These are phyloP conservation scores for Malurus splendens DNA, from an alignment of 2,797 vertebrate genomes.

Conservation along the genomic window DNA sequence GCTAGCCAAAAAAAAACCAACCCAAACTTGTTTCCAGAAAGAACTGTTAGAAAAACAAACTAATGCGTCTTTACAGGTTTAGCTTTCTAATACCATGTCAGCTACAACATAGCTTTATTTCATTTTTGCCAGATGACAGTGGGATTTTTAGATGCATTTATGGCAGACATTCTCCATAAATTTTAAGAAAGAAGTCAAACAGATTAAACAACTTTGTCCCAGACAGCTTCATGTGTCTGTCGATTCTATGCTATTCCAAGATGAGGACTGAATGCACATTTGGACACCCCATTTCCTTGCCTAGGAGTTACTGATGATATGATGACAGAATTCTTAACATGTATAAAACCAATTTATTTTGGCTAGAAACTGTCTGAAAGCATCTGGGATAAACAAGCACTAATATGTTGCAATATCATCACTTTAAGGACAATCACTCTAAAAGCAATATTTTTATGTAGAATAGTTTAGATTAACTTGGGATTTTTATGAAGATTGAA, in stretches of 20 bases:
- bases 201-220: neutral
- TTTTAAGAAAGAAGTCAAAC: constrained; percentile 2
- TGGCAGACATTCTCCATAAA: neutral
- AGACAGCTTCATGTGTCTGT: neutral
- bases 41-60: neutral
- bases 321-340: constrained; percentile 1
- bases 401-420: neutral
- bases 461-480: neutral
- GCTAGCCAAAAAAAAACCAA: neutral
- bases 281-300: neutral
- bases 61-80: neutral
- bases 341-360: neutral
- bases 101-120: neutral
- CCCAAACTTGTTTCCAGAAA: neutral
- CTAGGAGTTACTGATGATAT: neutral
- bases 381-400: neutral
- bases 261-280: neutral
- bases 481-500: neutral
- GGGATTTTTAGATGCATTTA: neutral
- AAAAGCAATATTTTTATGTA: neutral
- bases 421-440: neutral
- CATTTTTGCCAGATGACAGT: neutral
- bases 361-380: neutral
- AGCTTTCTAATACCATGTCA: neutral
- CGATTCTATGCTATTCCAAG: neutral